A percentile compares a stretch with the other conserved stretches of the same genome.
Conservation (phyloP, 64 coral and sea anemone species). For the Pachyseris speciosa region DNA sequence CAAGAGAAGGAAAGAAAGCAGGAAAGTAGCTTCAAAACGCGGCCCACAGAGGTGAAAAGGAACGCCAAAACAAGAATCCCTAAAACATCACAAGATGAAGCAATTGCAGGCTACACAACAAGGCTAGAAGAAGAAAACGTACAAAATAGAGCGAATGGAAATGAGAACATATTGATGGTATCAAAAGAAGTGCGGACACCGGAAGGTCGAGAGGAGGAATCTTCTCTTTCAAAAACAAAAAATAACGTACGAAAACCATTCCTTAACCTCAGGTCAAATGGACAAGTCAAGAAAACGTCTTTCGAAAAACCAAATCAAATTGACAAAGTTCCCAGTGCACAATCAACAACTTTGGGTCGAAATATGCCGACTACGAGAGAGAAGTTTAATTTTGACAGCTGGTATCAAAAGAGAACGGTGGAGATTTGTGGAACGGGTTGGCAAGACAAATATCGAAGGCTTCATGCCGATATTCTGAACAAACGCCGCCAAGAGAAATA, state of each 20-base stretch:
- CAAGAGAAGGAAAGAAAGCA: neutral
- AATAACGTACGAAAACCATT: neutral
- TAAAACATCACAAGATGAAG: neutral
- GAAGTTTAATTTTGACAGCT: conserved; percentile 20
- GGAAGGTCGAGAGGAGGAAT: neutral
- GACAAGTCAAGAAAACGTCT: neutral
- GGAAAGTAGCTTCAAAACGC: neutral
- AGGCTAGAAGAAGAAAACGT: neutral
- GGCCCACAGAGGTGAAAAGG: neutral
- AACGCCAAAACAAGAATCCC: neutral
- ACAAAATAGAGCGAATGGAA: neutral
- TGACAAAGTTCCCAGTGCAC: neutral
- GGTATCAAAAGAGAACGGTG: neutral
- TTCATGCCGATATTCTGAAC: conserved; percentile 43
- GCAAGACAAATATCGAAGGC: conserved; percentile 49
- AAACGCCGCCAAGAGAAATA: neutral
- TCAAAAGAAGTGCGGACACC: neutral
- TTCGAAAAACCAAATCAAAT: no score
- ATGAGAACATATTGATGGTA: neutral
- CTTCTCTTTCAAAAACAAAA: neutral
- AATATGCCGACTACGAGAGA: neutral
- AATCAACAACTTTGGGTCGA: neutral
- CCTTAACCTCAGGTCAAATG: neutral
- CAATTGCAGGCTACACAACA: neutral
- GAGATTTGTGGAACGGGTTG: conserved; percentile 61